Evolutionary conservation across 2,888 invertebrate species (phyloP).

Genomic region (Noctua fimbriata): DNA sequence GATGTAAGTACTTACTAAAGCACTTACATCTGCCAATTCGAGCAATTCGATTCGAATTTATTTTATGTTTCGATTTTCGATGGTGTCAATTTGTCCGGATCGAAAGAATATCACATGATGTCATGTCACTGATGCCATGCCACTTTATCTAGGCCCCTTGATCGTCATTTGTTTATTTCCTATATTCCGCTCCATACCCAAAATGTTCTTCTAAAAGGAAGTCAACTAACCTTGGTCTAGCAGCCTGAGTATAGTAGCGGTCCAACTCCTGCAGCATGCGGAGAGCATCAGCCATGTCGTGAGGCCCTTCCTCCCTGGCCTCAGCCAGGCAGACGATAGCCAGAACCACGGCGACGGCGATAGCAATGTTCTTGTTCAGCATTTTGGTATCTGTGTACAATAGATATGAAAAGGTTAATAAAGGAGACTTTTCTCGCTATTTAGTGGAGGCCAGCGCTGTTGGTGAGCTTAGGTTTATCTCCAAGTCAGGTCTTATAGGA

Average conservation of each 20-base stretch:
- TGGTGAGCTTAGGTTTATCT: neutral
- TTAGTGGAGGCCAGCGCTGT: neutral
- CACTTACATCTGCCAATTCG: neutral
- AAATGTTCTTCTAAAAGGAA: slow-evolving; percentile 4
- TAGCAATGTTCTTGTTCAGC: slow-evolving; percentile 84
- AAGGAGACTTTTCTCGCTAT: neutral
- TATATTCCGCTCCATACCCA: neutral
- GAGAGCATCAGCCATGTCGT: slow-evolving; percentile 92
- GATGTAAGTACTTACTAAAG: neutral
- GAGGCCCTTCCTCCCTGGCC: slow-evolving; percentile 88
- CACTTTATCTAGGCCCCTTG: neutral
- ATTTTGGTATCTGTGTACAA: slow-evolving; percentile 75
- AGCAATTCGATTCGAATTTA: no score
- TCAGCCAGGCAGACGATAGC: slow-evolving; percentile 82
- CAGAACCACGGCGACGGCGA: slow-evolving; percentile 81
- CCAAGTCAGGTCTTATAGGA: neutral
- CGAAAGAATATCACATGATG: neutral
- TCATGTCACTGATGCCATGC: neutral
- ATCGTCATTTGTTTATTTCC: neutral
- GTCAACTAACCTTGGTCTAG: slow-evolving; percentile 91
- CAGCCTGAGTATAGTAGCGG: slow-evolving; percentile 92
- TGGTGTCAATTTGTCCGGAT: neutral
- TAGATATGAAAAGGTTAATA: slow-evolving; percentile 1
- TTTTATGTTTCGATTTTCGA: no score
- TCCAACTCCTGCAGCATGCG: slow-evolving; percentile 92